Evolutionary conservation across 1,140 invertebrate genomes (phyloP).

Genomic region (Drosophila orena): DNA sequence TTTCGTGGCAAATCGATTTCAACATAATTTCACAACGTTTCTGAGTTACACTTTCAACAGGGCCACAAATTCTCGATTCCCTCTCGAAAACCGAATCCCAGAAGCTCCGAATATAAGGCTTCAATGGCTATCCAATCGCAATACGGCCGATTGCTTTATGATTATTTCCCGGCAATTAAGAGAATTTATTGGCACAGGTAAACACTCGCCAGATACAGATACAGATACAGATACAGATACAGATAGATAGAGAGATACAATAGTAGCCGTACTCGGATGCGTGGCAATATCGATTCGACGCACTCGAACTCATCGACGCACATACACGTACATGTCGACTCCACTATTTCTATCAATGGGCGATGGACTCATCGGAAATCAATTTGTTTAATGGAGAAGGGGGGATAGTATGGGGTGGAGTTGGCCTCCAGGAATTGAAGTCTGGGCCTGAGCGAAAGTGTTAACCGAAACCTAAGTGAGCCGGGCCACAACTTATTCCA

Average conservation of each 20-base stretch:
- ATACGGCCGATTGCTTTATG: constrained; percentile 83
- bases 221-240: constrained; percentile 7
- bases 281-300: constrained; percentile 62
- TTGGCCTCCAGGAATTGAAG: constrained; percentile 6
- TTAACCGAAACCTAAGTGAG: constrained; percentile 66
- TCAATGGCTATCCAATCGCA: constrained; percentile 43
- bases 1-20: constrained; percentile 57
- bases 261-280: neutral
- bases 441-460: constrained; percentile 43
- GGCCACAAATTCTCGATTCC: constrained; percentile 36
- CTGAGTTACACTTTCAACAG: constrained; percentile 61
- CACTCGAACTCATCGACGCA: constrained; percentile 45
- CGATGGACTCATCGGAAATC: constrained; percentile 70
- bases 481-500: constrained; percentile 78
- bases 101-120: constrained; percentile 10
- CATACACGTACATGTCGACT: constrained; percentile 51
- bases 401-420: neutral
- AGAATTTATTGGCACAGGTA: constrained; percentile 84
- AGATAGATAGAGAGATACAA: constrained; percentile 14
- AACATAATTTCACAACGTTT: constrained; percentile 61
- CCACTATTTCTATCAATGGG: constrained; percentile 70
- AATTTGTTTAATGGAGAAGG: constrained; percentile 73
- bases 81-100: neutral
- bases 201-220: constrained; percentile 45
- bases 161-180: constrained; percentile 84